phyloP scores from a whole-genome alignment of 1,140 invertebrate species.

The Drosophila elegans region DNA sequence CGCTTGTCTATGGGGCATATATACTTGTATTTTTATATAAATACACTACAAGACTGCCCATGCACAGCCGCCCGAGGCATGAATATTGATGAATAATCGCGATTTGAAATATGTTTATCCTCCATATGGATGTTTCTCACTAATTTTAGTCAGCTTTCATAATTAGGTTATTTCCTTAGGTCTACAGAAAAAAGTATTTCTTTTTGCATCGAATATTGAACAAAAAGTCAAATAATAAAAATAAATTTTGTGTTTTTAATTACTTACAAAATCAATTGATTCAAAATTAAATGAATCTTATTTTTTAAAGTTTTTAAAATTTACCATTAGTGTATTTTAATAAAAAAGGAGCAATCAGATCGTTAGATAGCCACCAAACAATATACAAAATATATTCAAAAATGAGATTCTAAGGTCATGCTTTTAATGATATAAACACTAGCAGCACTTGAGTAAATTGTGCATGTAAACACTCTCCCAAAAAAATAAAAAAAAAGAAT shows the following conservation, averaged over 20 bases:
- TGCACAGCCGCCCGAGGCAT: constrained; percentile 1
- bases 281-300: too few relatives aligned
- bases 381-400: constrained; percentile 11
- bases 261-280: too few relatives aligned
- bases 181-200: too few relatives aligned
- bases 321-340: too few relatives aligned
- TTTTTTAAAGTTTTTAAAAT: too few relatives aligned
- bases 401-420: constrained; percentile 7
- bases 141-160: constrained; percentile 20
- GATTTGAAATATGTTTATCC: constrained; percentile 11
- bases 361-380: not conserved
- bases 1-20: constrained; percentile 40
- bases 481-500: constrained; percentile 3
- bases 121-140: constrained; percentile 27
- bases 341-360: not conserved
- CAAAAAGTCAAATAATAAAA: too few relatives aligned
- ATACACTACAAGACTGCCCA: constrained; percentile 7
- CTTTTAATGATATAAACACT: constrained; percentile 77
- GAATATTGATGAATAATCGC: constrained; percentile 42
- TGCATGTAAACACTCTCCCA: constrained; percentile 64
- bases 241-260: too few relatives aligned
- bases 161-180: too few relatives aligned
- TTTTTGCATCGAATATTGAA: too few relatives aligned
- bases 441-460: constrained; percentile 77
- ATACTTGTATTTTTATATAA: constrained; percentile 8